Base-by-base conservation (phyloP, 2,888 invertebrate genomes). In the Antheraea assamensis region DNA sequence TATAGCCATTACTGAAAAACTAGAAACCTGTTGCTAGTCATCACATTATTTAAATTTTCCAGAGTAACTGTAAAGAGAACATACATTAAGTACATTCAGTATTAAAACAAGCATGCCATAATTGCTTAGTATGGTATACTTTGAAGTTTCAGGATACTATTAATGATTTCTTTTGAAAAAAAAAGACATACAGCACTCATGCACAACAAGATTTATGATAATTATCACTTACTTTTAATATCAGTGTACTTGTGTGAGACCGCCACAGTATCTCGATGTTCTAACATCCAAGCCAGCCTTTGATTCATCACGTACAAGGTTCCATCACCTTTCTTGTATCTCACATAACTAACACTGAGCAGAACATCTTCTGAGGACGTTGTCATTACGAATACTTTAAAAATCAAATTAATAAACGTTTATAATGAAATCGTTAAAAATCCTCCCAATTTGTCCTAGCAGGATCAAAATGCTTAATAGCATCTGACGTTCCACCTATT, bases 271-370 rank as follows among this genome's bases (percentile, higher is more conserved):
- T 99, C 98, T 78, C 97, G 96, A 88, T 98, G 98, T 88, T 98
- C 98, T 78, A 98, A 96, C 97, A 99, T 99, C 98, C 99, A 99
- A 58, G 98, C 99, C 81, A 99, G 95, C 82, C 99, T 96, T 91
- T 98, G 98, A 83, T 98, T 98, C 99, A 99, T 99, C 78, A 99
- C 96, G 90, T 99, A 98, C 74, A 99, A 94, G 0, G 98, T 98
- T 19, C 99, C 99, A 94, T 99, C 99, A 74, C 98, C 98, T 93
- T 99, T 99, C 92, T 99, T 99, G 89, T 97, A 98, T 77, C 98
- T 97, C 76, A 99, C 99, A 92, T 98, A 96, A 78, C 97, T 96
- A 82, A 99, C 97, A 95, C 99, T 98, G 80, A 99, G 95, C 81
- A 99, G 95, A 74, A 99, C 99, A 93, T 99, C 99, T 95, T 99